Evolutionary conservation across 1,140 invertebrate species (phyloP), one percentile per base, ranked within the genome.

Genomic region (Camponotus pennsylvanicus): DNA sequence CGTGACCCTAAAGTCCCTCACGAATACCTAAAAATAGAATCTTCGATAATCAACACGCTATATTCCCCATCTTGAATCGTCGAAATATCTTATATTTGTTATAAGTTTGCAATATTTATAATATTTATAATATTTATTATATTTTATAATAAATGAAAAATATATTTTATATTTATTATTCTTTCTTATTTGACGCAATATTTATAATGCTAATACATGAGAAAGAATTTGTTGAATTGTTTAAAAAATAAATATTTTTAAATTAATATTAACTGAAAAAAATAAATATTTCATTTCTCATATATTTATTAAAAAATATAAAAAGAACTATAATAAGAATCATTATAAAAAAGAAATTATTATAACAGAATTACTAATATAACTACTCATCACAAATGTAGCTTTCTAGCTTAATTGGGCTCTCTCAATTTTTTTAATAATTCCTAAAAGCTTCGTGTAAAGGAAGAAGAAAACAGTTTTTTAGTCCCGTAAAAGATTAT

Each of bases 1-100:
- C 67, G 32, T 61, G 79, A 61, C 37, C 27, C 55, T 73, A 45
- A 83, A 57, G 42, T 49, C 27, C 27, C 27, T 27, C n/a, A 75
- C 69, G 40, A 80, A 57, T 59, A 71, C n/a, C 27, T 34, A 57
- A 71, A 40, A 59, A 75, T 73, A 61, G 69, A 63, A 27, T 34
- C 40, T 55, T 69, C 32, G 55, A 6, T 34, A 75, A 75, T 83
- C 75, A 75, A 83, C 79, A 37, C 4, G 18, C 21, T 11, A 8
- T 45, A 37, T 55, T 52, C 7, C 55, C 15, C 45, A 15, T 15
- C 18, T 15, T 32, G 27, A 70, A 34, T 27, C 37, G 37, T 27
- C 32, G 13, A 15, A 42, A 13, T 55, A 8, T 32, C 27, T 27
- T 52, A 11, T 37, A 21, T 21, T 7, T 34, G 18, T 67, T 27